These are phyloP conservation scores for Macrobrachium nipponense DNA, from an alignment of 1,140 invertebrate species.

Conservation along the genomic window DNA sequence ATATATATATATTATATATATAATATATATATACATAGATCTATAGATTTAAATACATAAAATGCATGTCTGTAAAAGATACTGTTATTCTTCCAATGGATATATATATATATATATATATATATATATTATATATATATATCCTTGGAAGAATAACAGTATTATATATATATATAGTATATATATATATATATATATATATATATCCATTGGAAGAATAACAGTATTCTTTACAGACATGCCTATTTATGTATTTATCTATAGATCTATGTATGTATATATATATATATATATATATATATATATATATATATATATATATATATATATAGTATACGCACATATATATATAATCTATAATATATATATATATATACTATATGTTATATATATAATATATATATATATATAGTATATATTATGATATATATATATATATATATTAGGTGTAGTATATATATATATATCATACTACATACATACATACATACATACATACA, in stretches of 20 bases:
- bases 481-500: too few species aligned
- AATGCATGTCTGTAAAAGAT: too few species aligned
- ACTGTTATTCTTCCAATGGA: too few species aligned
- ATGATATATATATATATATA: constrained; percentile 18
- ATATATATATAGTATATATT: not conserved
- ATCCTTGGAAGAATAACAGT: too few species aligned
- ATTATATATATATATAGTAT: constrained; percentile 23
- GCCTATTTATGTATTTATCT: not conserved
- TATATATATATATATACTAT: not conserved
- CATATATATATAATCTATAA: not conserved
- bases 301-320: constrained; percentile 2
- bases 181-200: constrained; percentile 7
- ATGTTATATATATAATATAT: too few species aligned
- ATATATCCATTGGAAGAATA: not conserved
- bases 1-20: constrained; percentile 16
- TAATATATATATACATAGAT: not conserved
- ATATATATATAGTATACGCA: not conserved
- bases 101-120: not conserved
- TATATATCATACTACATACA: too few species aligned
- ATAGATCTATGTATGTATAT: constrained; percentile 13
- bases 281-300: constrained; percentile 23
- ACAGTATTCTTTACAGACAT: too few species aligned
- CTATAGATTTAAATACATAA: not conserved
- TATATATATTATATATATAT: not conserved
- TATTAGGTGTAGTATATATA: constrained; percentile 23